These are phyloP conservation scores for Blastomussa wellsi DNA, from an alignment of 92 coral and sea anemone genomes.

Conservation along the genomic window DNA sequence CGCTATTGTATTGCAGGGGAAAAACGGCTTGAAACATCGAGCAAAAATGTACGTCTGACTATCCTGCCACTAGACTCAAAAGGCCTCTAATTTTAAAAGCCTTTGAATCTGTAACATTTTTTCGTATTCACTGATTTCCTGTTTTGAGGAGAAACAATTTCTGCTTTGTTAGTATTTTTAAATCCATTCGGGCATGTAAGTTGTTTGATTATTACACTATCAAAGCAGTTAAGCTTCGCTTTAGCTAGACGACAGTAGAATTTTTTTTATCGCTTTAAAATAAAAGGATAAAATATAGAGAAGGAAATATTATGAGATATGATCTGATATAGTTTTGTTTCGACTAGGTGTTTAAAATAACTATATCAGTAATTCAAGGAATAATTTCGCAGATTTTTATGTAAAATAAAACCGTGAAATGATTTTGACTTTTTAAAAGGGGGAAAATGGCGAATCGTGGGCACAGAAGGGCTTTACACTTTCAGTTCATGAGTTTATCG, in stretches of 20 bases:
- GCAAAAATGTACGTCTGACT: background rate
- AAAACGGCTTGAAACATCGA: background rate
- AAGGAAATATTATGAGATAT: background rate
- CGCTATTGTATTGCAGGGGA: background rate
- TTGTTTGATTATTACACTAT: constrained; percentile 10
- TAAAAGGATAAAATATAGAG: background rate
- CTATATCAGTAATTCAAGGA: background rate
- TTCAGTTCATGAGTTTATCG: constrained; percentile 31
- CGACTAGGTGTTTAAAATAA: background rate
- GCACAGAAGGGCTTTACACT: constrained; percentile 1
- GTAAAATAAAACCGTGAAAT: background rate
- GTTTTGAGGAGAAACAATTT: background rate
- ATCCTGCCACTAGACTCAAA: background rate
- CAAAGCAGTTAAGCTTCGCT: background rate
- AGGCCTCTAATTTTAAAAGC: background rate
- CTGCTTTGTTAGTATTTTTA: background rate
- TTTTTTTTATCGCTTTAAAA: background rate
- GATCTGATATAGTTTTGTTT: background rate
- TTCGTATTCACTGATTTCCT: background rate
- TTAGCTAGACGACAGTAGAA: background rate
- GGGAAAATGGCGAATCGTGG: constrained; percentile 1
- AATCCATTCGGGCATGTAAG: background rate
- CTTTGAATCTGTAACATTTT: background rate
- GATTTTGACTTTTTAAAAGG: background rate
- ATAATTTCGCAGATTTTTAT: background rate